phyloP scores from a whole-genome alignment of 2,797 vertebrate species.

The Balearica regulorum region DNA sequence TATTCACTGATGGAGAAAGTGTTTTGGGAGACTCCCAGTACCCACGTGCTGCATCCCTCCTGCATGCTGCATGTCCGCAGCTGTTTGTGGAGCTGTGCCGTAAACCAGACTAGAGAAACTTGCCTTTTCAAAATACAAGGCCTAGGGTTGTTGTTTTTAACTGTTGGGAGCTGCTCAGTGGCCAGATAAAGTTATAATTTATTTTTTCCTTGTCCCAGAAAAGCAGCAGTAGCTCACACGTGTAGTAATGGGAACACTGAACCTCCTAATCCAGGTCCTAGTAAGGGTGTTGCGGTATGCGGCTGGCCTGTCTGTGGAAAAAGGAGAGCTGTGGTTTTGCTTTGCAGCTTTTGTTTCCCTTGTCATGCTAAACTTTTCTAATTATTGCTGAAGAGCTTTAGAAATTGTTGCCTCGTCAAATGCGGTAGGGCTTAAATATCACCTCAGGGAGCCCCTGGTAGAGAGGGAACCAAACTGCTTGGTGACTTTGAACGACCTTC shows the following conservation, averaged over 20 bases:
- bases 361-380: background rate
- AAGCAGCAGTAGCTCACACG: background rate
- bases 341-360: background rate
- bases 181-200: background rate
- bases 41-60: background rate
- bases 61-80: fast-evolving
- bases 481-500: background rate
- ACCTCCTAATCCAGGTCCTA: background rate
- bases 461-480: background rate
- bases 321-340: background rate
- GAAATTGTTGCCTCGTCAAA: background rate
- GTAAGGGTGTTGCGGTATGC: too few relatives aligned
- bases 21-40: background rate
- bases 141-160: background rate
- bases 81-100: background rate
- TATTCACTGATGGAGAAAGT: background rate
- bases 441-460: background rate
- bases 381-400: background rate
- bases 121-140: background rate
- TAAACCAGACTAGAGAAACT: background rate
- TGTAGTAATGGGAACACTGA: background rate
- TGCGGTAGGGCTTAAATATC: background rate
- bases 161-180: background rate
- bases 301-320: background rate
- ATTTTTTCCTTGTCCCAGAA: background rate